Evolutionary conservation across 2,797 vertebrate species (phyloP).

Genomic region (Tenualosa thibaudeaui): DNA sequence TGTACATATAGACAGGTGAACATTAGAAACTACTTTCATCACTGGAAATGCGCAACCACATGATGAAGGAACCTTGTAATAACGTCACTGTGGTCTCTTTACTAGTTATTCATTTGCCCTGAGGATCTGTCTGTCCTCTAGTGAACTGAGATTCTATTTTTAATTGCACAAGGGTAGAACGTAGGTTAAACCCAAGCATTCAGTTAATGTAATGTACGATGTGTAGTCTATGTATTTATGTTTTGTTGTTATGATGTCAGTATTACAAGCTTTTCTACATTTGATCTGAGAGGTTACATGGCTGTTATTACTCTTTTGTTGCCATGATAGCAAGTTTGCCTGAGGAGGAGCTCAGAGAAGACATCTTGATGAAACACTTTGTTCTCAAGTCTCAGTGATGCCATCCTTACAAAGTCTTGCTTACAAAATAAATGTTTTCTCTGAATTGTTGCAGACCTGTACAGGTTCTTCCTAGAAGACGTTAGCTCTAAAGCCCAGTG

Average conservation of each 20-base stretch:
- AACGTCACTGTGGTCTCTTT: neutral
- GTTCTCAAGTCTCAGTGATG: neutral
- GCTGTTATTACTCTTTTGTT: neutral
- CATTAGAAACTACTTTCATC: neutral
- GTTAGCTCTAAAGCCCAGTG: neutral
- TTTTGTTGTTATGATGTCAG: neutral
- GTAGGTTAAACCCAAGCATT: neutral
- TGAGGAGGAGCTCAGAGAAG: neutral
- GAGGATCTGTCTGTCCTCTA: neutral
- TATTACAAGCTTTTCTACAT: constrained; percentile 17
- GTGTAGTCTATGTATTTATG: neutral
- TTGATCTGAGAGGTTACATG: constrained; percentile 1
- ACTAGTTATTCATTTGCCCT: neutral
- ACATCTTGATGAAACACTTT: neutral
- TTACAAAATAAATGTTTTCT: constrained; percentile 14
- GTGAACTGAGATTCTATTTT: neutral
- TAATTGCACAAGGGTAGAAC: neutral
- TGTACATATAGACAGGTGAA: neutral
- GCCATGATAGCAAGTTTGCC: neutral
- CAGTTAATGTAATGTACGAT: neutral
- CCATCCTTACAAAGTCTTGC: neutral
- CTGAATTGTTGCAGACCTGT: neutral
- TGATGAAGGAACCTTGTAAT: neutral
- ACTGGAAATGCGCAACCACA: neutral
- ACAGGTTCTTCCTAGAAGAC: neutral